Conservation (phyloP, 2,113 vertebrate genomes). For the Ciconia maguari region DNA sequence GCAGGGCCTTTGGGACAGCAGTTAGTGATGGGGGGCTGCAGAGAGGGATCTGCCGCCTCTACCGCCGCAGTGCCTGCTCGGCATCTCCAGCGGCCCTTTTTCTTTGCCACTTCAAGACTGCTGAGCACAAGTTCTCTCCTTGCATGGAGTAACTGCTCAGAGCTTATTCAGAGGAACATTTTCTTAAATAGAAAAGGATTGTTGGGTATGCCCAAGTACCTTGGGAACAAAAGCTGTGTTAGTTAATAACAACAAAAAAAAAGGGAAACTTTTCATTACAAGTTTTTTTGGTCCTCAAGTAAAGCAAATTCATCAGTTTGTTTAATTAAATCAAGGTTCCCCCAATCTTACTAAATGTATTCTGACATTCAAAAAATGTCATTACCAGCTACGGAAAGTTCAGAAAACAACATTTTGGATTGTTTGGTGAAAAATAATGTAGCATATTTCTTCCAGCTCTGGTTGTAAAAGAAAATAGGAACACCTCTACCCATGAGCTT, state of each 20-base stretch:
- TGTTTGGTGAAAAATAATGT: background rate
- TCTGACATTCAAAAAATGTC: background rate
- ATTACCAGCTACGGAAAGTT: background rate
- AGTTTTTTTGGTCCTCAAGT: background rate
- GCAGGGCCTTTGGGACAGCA: fast-evolving
- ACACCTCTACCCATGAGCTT: background rate
- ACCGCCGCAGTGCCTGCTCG: background rate
- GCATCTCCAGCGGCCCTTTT: background rate
- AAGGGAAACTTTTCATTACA: background rate
- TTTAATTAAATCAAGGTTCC: background rate
- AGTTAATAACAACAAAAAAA: background rate
- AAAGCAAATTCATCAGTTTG: background rate
- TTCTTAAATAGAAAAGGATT: background rate
- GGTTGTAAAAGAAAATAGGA: background rate
- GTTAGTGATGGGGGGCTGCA: background rate
- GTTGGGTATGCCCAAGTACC: background rate
- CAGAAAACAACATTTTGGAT: background rate
- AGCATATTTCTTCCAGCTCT: background rate
- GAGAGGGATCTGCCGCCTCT: background rate
- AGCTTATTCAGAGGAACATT: background rate
- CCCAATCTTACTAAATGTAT: background rate
- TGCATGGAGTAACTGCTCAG: background rate
- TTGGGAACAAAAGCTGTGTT: background rate
- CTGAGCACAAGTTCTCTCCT: background rate
- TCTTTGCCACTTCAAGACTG: background rate